Percentiles rank a stretch among this genome's conserved stretches.
Conservation (phyloP, 2,113 vertebrate species). For the Pholis gunnellus region DNA sequence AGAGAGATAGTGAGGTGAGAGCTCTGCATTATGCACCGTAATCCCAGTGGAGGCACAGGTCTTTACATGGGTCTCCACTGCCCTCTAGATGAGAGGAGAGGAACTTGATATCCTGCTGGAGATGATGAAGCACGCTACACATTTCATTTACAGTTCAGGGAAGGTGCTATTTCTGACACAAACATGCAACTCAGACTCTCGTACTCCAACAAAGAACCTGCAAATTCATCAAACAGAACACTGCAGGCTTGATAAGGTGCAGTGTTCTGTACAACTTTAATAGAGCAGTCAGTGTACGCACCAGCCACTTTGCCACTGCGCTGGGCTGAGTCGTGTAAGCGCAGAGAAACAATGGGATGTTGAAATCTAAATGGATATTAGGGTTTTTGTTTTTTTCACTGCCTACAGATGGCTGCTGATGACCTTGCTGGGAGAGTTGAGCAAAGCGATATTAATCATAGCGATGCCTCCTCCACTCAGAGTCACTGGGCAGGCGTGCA, state of each 20-base stretch:
- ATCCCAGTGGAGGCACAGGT: not conserved
- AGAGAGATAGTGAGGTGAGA: constrained; percentile 38
- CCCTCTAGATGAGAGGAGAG: constrained; percentile 70
- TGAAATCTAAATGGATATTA: constrained; percentile 58
- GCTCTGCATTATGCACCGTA: constrained; percentile 48
- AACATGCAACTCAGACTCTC: not conserved
- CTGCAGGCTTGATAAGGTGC: constrained; percentile 1
- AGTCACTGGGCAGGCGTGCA: constrained; percentile 43
- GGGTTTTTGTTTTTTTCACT: constrained; percentile 16
- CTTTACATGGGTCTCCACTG: constrained; percentile 62
- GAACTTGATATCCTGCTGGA: constrained; percentile 42
- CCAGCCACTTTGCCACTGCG: constrained; percentile 40
- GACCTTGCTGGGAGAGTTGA: constrained; percentile 66
- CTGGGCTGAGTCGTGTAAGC: constrained; percentile 48
- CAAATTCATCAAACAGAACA: constrained; percentile 15
- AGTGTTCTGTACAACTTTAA: constrained; percentile 11
- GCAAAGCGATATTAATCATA: constrained; percentile 65
- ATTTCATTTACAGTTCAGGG: constrained; percentile 25
- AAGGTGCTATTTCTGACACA: constrained; percentile 35
- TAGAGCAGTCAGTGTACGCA: constrained; percentile 2
- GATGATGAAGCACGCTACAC: constrained; percentile 31
- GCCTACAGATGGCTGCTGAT: constrained; percentile 69
- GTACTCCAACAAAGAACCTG: constrained; percentile 1
- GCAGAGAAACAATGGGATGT: constrained; percentile 43
- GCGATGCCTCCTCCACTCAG: constrained; percentile 48